These are phyloP conservation scores for Hepsetus odoe DNA, from an alignment of 2,113 vertebrate genomes.

Conservation along the genomic window DNA sequence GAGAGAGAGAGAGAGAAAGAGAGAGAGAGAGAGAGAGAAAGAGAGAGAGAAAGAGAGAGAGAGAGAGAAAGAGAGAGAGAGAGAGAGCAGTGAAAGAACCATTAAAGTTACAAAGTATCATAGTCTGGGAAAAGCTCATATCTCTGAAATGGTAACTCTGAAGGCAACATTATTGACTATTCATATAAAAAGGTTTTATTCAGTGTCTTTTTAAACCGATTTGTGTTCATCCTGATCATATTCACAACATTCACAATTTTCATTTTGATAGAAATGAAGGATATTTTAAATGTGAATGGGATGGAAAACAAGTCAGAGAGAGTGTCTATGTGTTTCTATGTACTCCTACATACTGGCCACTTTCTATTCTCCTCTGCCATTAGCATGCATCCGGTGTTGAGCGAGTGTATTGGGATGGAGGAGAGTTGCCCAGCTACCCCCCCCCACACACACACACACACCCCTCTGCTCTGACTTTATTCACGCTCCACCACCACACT, in stretches of 20 bases:
- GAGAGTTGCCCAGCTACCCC: background rate
- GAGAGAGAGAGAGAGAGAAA: no score
- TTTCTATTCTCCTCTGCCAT: constrained; percentile 17
- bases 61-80: no score
- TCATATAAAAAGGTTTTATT: no score
- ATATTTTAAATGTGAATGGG: background rate
- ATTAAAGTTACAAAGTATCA: background rate
- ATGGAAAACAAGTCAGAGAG: background rate
- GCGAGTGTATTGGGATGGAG: constrained; percentile 17
- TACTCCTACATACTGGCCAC: background rate
- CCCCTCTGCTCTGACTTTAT: constrained; percentile 31
- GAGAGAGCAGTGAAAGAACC: background rate
- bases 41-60: no score
- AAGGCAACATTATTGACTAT: no score
- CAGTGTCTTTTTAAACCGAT: no score
- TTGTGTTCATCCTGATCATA: no score
- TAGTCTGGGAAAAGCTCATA: no score
- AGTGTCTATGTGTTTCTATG: constrained; percentile 1
- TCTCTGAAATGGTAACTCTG: no score
- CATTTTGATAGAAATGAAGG: no score
- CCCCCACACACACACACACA: background rate
- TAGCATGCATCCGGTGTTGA: constrained; percentile 33
- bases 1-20: background rate
- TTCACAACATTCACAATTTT: no score
- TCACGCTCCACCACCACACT: constrained; percentile 45